phyloP scores from a whole-genome alignment of 2,888 invertebrate genomes.

The Andricus quercusramuli region DNA sequence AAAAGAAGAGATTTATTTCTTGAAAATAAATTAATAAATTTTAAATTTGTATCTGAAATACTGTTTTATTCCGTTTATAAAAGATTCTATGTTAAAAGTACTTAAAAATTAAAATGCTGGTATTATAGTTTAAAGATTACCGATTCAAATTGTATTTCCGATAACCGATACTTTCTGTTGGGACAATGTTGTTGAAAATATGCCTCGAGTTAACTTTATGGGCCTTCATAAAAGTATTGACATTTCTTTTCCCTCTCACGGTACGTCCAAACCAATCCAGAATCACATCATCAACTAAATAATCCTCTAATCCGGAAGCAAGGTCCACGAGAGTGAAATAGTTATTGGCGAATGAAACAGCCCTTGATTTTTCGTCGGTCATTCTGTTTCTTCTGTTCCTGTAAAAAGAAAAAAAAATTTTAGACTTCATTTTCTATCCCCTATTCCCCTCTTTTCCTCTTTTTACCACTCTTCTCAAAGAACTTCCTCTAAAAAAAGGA shows the following conservation, averaged over 20 bases:
- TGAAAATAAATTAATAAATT: too few relatives aligned
- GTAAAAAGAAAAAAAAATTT: neutral
- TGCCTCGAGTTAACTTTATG: slow-evolving; percentile 80
- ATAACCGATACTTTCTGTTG: slow-evolving; percentile 57
- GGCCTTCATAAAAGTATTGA: slow-evolving; percentile 80
- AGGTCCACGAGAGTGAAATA: slow-evolving; percentile 80
- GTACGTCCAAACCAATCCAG: slow-evolving; percentile 85
- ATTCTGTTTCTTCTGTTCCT: slow-evolving; percentile 39
- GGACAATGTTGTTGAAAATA: slow-evolving; percentile 78
- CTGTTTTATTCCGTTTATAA: too few relatives aligned
- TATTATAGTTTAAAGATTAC: slow-evolving; percentile 38
- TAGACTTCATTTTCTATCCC: too few relatives aligned
- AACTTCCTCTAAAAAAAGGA: too few relatives aligned
- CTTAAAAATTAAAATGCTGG: too few relatives aligned
- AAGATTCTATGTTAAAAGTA: too few relatives aligned
- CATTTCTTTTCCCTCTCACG: slow-evolving; percentile 82
- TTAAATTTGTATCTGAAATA: too few relatives aligned
- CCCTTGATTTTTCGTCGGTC: slow-evolving; percentile 57
- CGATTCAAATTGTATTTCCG: slow-evolving; percentile 46
- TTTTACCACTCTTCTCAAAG: too few relatives aligned
- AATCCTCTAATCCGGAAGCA: slow-evolving; percentile 79
- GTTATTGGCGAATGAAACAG: slow-evolving; percentile 79
- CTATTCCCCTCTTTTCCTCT: too few relatives aligned
- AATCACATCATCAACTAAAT: slow-evolving; percentile 80
- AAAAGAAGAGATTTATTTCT: too few relatives aligned